Conservation (phyloP, 1,140 invertebrate species). For the Forficula auricularia region DNA sequence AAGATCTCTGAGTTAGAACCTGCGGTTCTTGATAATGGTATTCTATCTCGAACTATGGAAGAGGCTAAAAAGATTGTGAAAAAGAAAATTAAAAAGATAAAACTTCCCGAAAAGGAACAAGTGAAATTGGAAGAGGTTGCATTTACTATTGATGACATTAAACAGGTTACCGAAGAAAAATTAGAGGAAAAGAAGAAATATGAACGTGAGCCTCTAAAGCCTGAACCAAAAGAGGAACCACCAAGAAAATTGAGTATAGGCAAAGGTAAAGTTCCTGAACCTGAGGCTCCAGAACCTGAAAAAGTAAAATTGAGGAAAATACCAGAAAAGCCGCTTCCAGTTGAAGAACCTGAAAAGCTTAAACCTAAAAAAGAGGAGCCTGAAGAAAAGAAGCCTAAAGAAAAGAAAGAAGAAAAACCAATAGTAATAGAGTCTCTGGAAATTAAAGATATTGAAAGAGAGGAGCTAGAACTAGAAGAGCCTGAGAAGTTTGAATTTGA, state of each 20-base stretch:
- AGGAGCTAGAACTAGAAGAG: constrained; percentile 19
- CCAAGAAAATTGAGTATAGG: background rate
- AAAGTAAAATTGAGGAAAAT: constrained; percentile 24
- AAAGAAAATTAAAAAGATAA: constrained; percentile 18
- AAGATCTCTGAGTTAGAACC: constrained; percentile 16
- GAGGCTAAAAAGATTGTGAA: constrained; percentile 23
- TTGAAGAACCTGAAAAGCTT: constrained; percentile 23
- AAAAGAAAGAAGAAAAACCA: constrained; percentile 17
- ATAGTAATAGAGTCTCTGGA: constrained; percentile 25
- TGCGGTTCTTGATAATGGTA: constrained; percentile 18
- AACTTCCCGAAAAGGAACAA: constrained; percentile 17
- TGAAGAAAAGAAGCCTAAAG: constrained; percentile 10
- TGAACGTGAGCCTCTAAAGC: background rate
- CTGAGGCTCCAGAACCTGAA: constrained; percentile 11
- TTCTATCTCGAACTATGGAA: constrained; percentile 22
- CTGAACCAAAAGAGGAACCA: background rate
- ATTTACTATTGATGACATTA: constrained; percentile 7
- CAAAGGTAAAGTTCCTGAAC: constrained; percentile 5
- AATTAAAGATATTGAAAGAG: constrained; percentile 28
- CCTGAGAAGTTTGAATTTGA: constrained; percentile 2
- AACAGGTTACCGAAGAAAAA: constrained; percentile 13
- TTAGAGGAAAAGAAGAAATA: constrained; percentile 7
- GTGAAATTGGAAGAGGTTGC: constrained; percentile 15
- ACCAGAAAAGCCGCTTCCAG: constrained; percentile 13
- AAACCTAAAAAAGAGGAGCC: constrained; percentile 21